A percentile compares a stretch with the other conserved stretches of the same genome.
Conservation (phyloP, 64 coral and sea anemone species). For the Hydrozoanthus tunicans region DNA sequence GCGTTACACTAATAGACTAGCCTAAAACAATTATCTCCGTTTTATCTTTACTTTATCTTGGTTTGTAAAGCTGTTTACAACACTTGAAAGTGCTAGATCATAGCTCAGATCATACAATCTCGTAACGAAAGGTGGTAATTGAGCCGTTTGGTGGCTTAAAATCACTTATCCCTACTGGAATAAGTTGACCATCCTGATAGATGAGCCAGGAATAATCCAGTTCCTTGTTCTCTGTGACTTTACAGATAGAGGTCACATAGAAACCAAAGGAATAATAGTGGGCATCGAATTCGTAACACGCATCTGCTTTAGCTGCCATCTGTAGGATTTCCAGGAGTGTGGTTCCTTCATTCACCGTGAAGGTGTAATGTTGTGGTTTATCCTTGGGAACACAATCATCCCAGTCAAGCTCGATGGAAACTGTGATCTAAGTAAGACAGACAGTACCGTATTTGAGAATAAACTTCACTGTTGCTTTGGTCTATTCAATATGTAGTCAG, state of each 20-base stretch:
- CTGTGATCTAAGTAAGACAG: neutral
- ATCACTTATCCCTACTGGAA: neutral
- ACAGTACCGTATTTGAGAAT: no score
- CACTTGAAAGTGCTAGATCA: neutral
- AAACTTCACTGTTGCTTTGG: no score
- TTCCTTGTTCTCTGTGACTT: conserved; percentile 30
- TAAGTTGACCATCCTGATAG: conserved; percentile 16
- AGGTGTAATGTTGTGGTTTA: neutral
- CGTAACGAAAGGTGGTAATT: conserved; percentile 4
- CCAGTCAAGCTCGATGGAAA: conserved; percentile 22
- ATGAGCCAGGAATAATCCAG: conserved; percentile 26
- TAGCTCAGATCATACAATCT: neutral
- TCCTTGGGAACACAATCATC: no score
- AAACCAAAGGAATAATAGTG: conserved; percentile 29
- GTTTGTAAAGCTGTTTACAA: no score
- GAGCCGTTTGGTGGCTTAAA: neutral
- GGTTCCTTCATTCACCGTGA: neutral
- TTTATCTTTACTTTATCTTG: no score
- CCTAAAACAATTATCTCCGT: no score
- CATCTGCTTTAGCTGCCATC: conserved; percentile 1
- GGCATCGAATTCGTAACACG: conserved; percentile 3
- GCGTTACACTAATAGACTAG: no score
- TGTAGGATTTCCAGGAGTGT: neutral
- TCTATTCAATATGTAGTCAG: no score
- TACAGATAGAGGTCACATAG: conserved; percentile 37